Base-by-base conservation (phyloP, 1,140 invertebrate species). In the Papilio glaucus region DNA sequence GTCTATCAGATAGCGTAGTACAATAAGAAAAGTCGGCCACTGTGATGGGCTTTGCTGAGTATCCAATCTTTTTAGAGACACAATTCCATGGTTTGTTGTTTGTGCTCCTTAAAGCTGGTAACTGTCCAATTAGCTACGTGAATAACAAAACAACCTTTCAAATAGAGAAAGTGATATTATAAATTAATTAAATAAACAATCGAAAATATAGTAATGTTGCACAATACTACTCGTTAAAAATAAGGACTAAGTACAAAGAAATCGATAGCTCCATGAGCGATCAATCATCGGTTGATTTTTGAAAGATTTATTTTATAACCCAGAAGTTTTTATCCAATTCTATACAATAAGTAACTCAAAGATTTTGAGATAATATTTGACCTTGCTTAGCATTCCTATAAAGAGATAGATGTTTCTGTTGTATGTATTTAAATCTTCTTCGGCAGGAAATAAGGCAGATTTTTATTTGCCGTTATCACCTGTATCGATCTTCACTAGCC, bases 51-150 rank as follows among this genome's bases (percentile, higher is more conserved):
- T 57, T 57, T 57, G 12, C 21, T 57, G 18, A 57, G 18, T 57
- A 57, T 57, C 49, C 49, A 57, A 57, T 57, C 49, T 57, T 21
- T 24, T 57, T 24, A 1, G 49, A 12, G 49, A 4, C 49, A 10
- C 49, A 57, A 24, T 57, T 57, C 24, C 24, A 57, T 57, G 49
- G 24, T 57, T 57, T 57, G 49, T 57, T 57, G 18, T 57, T 57
- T 24, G 49, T 57, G 12, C 49, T 57, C 18, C 18, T 57, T 57
- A 57, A 45, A 57, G 45, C 45, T 24, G 8, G 45, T 57, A 57
- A 57, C 49, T 10, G 18, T 57, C 49, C 49, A 57, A 57, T 57
- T 57, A 57, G 49, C 18, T 26, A 12, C 9, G 24, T 24, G 24
- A 57, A 57, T 24, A 57, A 10, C 24, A 57, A 57, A 57, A 49